Evolutionary conservation across 1,140 invertebrate genomes (phyloP).

Genomic region (Helicoverpa armigera): DNA sequence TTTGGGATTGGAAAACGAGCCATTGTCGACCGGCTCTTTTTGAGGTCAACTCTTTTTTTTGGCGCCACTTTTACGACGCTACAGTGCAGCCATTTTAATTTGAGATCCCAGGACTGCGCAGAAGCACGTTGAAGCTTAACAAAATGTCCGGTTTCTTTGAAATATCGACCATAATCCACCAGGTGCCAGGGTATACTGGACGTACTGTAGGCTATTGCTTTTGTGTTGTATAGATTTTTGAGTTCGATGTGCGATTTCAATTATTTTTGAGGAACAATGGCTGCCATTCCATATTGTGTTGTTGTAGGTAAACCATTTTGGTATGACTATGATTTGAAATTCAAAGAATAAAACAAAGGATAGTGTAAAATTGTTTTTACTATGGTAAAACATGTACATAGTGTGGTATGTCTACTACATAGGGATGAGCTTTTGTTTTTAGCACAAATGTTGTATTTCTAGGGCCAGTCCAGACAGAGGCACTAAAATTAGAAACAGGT

Average conservation of each 20-base stretch:
- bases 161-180: neutral
- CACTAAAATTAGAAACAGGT: no score
- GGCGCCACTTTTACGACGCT: conserved; percentile 14
- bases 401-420: no score
- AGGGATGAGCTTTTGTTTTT: no score
- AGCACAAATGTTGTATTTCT: no score
- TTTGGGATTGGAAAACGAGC: conserved; percentile 44
- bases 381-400: no score
- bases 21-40: conserved; percentile 40
- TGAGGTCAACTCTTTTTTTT: conserved; percentile 37
- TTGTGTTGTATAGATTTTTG: neutral
- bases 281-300: neutral
- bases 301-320: neutral
- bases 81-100: neutral
- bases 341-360: neutral
- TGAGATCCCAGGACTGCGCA: neutral
- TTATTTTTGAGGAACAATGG: conserved; percentile 6
- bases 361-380: no score
- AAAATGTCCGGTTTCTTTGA: neutral
- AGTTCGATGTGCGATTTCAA: neutral
- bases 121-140: neutral
- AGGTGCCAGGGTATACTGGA: neutral
- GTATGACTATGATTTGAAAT: neutral
- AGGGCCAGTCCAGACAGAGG: no score
- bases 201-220: neutral